These are phyloP conservation scores for Phyto melanocephala DNA, from an alignment of 2,888 invertebrate genomes.

Conservation along the genomic window DNA sequence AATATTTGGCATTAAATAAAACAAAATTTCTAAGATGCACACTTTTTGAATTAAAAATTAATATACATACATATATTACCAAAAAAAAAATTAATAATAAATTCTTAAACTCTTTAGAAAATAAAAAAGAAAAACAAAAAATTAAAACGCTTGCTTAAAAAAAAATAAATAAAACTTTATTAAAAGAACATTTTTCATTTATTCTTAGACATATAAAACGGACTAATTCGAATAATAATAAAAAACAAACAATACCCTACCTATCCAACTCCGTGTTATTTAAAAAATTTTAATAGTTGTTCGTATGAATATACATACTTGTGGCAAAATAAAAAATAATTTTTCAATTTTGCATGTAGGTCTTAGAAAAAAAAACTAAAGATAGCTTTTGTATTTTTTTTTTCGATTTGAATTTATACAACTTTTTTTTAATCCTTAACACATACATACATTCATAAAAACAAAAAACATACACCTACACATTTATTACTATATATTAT, in stretches of 20 bases:
- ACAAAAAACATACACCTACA: background rate
- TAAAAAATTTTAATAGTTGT: slow-evolving; percentile 34
- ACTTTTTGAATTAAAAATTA: slow-evolving; percentile 48
- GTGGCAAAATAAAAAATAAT: slow-evolving; percentile 13
- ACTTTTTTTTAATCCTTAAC: background rate
- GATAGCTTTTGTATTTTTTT: background rate
- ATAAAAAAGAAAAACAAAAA: slow-evolving; percentile 26
- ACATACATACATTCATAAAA: background rate
- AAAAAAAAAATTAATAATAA: background rate
- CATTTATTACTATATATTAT: slow-evolving; percentile 36
- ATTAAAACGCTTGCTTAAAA: slow-evolving; percentile 56
- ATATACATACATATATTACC: slow-evolving; percentile 11
- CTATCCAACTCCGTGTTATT: background rate
- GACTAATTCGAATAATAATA: slow-evolving; percentile 2
- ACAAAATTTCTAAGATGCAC: slow-evolving; percentile 50
- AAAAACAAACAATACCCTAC: background rate
- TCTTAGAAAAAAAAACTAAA: slow-evolving; percentile 12
- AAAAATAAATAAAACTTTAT: background rate
- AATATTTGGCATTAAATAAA: slow-evolving; percentile 54
- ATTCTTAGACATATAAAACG: background rate
- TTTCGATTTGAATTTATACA: background rate
- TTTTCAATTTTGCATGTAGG: slow-evolving; percentile 51
- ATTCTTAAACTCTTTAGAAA: slow-evolving; percentile 49
- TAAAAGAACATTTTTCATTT: slow-evolving; percentile 4
- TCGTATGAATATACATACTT: background rate